These are phyloP conservation scores for Vombatus ursinus DNA, from an alignment of 2,113 vertebrate genomes.

Conservation along the genomic window DNA sequence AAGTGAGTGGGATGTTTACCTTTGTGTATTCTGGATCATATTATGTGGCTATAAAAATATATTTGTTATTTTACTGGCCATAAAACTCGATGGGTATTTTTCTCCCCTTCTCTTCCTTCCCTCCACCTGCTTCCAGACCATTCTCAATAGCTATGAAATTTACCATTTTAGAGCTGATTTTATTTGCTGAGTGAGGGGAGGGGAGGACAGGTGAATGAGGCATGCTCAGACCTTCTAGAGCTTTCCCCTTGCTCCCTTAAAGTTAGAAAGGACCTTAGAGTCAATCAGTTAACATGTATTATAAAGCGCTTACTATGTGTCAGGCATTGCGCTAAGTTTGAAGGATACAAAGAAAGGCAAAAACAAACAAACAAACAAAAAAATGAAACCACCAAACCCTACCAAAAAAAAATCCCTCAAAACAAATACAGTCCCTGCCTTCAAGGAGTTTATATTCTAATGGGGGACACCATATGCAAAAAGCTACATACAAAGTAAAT, in stretches of 20 bases:
- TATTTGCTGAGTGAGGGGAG: background rate
- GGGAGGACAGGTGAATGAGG: background rate
- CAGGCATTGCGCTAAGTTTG: background rate
- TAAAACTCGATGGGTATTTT: background rate
- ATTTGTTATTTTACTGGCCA: background rate
- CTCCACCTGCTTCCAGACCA: background rate
- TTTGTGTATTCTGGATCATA: conserved; percentile 10
- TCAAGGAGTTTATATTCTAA: background rate
- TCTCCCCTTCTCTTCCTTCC: fast-evolving
- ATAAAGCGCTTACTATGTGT: background rate
- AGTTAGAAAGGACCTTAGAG: background rate
- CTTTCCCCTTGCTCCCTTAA: background rate
- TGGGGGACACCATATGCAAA: background rate
- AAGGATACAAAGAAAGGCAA: background rate
- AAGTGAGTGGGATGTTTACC: conserved; percentile 2
- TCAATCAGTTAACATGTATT: background rate
- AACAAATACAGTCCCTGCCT: background rate
- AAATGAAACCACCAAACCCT: no score
- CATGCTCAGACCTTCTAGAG: background rate
- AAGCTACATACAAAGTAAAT: background rate
- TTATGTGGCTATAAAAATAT: conserved; percentile 6
- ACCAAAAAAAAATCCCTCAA: background rate
- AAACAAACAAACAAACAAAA: background rate
- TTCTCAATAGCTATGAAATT: background rate
- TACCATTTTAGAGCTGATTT: background rate